Evolutionary conservation across 2,113 vertebrate species (phyloP).

Genomic region (Mastomys natalensis): DNA sequence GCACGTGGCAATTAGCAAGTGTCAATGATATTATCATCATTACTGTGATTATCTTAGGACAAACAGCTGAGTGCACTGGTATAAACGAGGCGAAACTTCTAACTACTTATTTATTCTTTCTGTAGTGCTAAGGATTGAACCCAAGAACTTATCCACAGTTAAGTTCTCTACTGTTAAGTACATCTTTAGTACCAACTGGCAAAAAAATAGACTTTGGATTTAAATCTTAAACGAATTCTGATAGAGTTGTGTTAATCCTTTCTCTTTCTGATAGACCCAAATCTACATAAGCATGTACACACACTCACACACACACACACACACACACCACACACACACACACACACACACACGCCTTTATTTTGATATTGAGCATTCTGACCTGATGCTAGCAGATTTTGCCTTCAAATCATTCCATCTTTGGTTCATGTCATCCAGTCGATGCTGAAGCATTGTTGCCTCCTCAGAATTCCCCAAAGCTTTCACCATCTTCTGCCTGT

Average conservation of each 20-base stretch:
- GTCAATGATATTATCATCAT: not conserved
- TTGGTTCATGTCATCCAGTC: slow-evolving; percentile 99
- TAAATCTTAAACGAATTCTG: not conserved
- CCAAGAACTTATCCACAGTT: not conserved
- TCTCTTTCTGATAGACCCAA: not conserved
- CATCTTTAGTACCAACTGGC: not conserved
- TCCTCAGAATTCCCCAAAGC: slow-evolving; percentile 97
- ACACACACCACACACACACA: not conserved
- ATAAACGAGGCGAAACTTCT: not conserved
- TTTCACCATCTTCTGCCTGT: slow-evolving; percentile 97
- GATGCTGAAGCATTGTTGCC: slow-evolving; percentile 94
- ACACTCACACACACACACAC: not conserved
- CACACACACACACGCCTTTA: not conserved
- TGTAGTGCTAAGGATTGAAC: not conserved
- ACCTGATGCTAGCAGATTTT: slow-evolving; percentile 96
- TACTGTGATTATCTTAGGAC: not conserved
- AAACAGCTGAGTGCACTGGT: not conserved
- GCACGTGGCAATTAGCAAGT: not conserved
- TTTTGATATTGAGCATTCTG: slow-evolving; percentile 40
- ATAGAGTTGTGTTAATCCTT: rapidly evolving
- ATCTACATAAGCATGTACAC: not conserved
- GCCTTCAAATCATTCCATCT: slow-evolving; percentile 97
- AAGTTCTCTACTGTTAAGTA: not conserved
- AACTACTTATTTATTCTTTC: not conserved
- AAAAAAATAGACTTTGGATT: not conserved